Conservation (phyloP, 2,113 vertebrate genomes). For the Gymnogyps californianus region DNA sequence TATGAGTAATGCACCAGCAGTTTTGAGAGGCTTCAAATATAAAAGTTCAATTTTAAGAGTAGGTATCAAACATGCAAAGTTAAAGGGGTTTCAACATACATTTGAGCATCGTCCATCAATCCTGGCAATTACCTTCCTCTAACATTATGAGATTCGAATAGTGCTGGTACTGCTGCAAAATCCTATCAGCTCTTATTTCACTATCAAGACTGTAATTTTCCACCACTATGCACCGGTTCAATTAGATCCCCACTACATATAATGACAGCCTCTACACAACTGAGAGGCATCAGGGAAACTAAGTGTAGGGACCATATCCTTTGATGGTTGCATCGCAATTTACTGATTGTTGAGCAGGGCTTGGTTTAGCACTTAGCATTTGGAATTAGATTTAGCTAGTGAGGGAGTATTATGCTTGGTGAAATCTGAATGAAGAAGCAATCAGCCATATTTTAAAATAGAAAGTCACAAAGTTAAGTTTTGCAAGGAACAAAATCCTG, state of each 20-base stretch:
- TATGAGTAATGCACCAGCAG: background rate
- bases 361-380: background rate
- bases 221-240: background rate
- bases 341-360: background rate
- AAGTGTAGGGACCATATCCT: background rate
- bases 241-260: background rate
- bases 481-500: background rate
- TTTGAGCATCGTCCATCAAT: background rate
- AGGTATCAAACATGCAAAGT: background rate
- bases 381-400: slow-evolving; percentile 8
- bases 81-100: background rate
- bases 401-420: background rate
- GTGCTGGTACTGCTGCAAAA: background rate
- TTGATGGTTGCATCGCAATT: background rate
- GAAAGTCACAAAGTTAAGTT: background rate
- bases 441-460: slow-evolving; percentile 5
- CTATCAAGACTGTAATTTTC: slow-evolving; percentile 11
- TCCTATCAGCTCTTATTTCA: background rate
- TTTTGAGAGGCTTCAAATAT: background rate
- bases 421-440: background rate
- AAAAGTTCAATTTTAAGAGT: background rate
- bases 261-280: background rate
- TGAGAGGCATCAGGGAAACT: background rate
- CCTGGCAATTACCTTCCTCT: background rate
- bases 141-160: background rate